phyloP scores from a whole-genome alignment of 1,140 invertebrate species.

The Caenorhabditis inopinata region DNA sequence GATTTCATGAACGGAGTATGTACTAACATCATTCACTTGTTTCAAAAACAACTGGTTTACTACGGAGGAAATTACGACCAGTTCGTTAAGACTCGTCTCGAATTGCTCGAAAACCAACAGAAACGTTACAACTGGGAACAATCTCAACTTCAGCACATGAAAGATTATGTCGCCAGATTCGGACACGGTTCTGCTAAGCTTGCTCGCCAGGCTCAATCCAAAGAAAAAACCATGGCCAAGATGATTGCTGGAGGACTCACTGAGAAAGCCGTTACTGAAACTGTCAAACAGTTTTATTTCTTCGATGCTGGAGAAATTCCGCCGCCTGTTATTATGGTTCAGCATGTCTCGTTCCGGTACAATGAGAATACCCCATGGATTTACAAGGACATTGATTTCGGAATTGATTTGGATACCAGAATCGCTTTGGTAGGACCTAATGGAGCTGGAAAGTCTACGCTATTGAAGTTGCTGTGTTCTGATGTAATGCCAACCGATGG shows the following conservation, averaged over 20 bases:
- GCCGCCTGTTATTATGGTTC: conserved; percentile 98
- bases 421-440: conserved; percentile 97
- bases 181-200: conserved; percentile 98
- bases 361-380: conserved; percentile 82
- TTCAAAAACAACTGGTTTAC: conserved; percentile 88
- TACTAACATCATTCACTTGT: conserved; percentile 95
- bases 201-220: conserved; percentile 95
- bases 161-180: conserved; percentile 98
- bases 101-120: conserved; percentile 94
- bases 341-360: conserved; percentile 94
- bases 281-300: conserved; percentile 77
- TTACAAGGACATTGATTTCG: conserved; percentile 96
- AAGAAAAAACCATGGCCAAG: conserved; percentile 97
- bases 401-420: conserved; percentile 95
- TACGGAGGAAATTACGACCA: conserved; percentile 94
- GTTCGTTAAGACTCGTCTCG: conserved; percentile 86
- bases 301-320: conserved; percentile 93
- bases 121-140: conserved; percentile 99
- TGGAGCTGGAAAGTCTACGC: conserved; percentile 95
- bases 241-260: conserved; percentile 97
- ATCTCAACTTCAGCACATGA: conserved; percentile 98
- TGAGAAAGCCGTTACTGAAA: conserved; percentile 86
- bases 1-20: conserved; percentile 99
- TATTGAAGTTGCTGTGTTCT: conserved; percentile 90
- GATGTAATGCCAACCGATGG: conserved; percentile 91